These are phyloP conservation scores for Thaumetopoea pityocampa DNA, from an alignment of 1,140 invertebrate genomes.

Conservation along the genomic window DNA sequence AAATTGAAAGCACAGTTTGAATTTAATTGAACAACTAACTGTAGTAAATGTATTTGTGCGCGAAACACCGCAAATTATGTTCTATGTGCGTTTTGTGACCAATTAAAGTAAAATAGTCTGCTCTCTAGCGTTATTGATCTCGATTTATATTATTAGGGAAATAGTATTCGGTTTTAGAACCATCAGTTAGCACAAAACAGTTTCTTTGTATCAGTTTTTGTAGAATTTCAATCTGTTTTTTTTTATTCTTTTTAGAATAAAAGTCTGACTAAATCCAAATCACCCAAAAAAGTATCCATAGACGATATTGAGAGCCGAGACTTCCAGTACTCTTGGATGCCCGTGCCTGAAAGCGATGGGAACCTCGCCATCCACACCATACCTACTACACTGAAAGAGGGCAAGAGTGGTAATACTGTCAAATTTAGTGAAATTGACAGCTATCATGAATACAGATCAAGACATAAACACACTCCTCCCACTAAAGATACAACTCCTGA, in stretches of 20 bases:
- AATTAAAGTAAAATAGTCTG: too few relatives aligned
- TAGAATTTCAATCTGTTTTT: neutral
- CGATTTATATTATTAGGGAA: too few relatives aligned
- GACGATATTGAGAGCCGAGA: conserved; percentile 29
- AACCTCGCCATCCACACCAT: conserved; percentile 52
- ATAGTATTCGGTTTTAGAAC: too few relatives aligned
- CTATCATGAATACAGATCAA: conserved; percentile 63
- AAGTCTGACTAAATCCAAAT: conserved; percentile 34
- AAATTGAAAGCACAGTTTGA: too few relatives aligned
- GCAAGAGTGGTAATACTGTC: conserved; percentile 44
- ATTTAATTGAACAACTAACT: too few relatives aligned
- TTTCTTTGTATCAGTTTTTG: too few relatives aligned
- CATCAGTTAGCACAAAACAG: too few relatives aligned
- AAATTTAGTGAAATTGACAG: conserved; percentile 54
- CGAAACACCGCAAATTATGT: too few relatives aligned
- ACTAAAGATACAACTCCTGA: conserved; percentile 48
- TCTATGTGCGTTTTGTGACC: too few relatives aligned
- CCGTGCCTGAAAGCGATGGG: conserved; percentile 54
- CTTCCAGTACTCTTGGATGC: conserved; percentile 65
- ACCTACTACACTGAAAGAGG: conserved; percentile 34
- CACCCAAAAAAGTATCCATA: conserved; percentile 25
- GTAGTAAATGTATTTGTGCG: too few relatives aligned
- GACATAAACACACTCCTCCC: conserved; percentile 62
- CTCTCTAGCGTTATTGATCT: too few relatives aligned
- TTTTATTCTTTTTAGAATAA: conserved; percentile 19